These are phyloP conservation scores for Eupeodes corollae DNA, from an alignment of 1,140 invertebrate genomes.

Conservation along the genomic window DNA sequence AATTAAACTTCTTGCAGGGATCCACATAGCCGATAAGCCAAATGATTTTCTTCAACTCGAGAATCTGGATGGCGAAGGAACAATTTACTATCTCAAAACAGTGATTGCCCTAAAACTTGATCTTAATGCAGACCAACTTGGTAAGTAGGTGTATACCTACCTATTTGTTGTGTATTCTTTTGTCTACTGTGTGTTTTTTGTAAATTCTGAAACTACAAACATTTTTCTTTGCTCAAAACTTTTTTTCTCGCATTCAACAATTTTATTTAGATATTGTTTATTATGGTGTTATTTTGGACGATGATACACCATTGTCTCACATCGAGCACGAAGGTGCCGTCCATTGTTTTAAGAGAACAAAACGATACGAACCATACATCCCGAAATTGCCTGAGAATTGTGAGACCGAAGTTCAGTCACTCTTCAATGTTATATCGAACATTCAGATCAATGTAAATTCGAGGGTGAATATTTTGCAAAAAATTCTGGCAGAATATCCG, in stretches of 20 bases:
- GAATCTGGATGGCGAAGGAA: constrained; percentile 23
- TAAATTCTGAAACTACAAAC: too few species aligned
- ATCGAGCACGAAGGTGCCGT: constrained; percentile 23
- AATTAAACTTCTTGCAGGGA: constrained; percentile 22
- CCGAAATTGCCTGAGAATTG: constrained; percentile 18
- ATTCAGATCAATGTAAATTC: constrained; percentile 31
- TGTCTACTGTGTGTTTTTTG: too few species aligned
- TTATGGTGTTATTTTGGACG: constrained; percentile 17
- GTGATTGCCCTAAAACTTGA: constrained; percentile 21
- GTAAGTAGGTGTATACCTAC: constrained; percentile 12
- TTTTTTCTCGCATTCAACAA: too few species aligned
- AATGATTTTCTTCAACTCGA: constrained; percentile 25
- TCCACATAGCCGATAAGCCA: constrained; percentile 26
- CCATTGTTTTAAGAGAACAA: constrained; percentile 29
- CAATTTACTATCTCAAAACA: constrained; percentile 24
- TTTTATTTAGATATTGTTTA: constrained; percentile 24
- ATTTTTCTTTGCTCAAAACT: too few species aligned
- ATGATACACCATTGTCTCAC: constrained; percentile 14
- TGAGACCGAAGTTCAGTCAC: constrained; percentile 22
- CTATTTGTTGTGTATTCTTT: too few species aligned
- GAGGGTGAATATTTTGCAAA: constrained; percentile 29
- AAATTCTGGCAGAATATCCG: constrained; percentile 30
- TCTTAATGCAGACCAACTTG: constrained; percentile 23
- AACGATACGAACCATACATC: constrained; percentile 18
- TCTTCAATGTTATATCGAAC: constrained; percentile 30